phyloP scores from a whole-genome alignment of 2,888 invertebrate species.

The Chloroclystis v-ata region DNA sequence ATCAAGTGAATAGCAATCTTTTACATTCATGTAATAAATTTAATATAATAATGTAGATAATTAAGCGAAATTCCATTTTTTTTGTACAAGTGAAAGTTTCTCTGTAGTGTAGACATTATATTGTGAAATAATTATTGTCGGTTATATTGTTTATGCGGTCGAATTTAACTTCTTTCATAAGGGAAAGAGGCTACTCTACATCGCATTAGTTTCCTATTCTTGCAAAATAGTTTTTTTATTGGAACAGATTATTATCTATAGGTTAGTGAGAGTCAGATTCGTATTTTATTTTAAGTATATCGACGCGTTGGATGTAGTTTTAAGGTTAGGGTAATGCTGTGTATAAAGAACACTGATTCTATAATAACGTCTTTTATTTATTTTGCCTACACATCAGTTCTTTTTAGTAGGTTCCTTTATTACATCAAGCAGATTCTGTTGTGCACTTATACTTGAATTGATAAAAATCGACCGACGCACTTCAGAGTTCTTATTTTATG shows the following conservation, averaged over 20 bases:
- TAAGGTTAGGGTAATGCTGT: conserved; percentile 62
- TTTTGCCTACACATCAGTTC: no score
- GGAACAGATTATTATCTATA: conserved; percentile 50
- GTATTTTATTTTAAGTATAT: conserved; percentile 73
- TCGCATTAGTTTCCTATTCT: conserved; percentile 41
- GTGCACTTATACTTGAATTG: no score
- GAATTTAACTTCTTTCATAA: not conserved
- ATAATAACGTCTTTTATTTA: conserved; percentile 48
- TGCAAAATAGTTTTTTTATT: conserved; percentile 64
- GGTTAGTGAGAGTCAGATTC: conserved; percentile 71
- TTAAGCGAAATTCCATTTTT: conserved; percentile 53
- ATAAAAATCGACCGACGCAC: no score
- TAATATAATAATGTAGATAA: conserved; percentile 38
- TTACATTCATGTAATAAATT: conserved; percentile 33
- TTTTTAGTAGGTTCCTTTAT: no score
- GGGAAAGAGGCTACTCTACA: not conserved
- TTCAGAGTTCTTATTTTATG: no score
- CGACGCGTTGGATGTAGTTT: conserved; percentile 52
- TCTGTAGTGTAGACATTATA: conserved; percentile 52
- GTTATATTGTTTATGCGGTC: not conserved
- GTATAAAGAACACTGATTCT: conserved; percentile 74
- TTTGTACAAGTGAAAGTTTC: conserved; percentile 45
- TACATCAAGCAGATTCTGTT: no score
- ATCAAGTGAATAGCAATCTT: conserved; percentile 19
- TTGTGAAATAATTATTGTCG: conserved; percentile 47